A percentile compares a stretch with the other conserved stretches of the same genome.
phyloP scores from a whole-genome alignment of 1,140 invertebrate species.

The Magallana gigas region DNA sequence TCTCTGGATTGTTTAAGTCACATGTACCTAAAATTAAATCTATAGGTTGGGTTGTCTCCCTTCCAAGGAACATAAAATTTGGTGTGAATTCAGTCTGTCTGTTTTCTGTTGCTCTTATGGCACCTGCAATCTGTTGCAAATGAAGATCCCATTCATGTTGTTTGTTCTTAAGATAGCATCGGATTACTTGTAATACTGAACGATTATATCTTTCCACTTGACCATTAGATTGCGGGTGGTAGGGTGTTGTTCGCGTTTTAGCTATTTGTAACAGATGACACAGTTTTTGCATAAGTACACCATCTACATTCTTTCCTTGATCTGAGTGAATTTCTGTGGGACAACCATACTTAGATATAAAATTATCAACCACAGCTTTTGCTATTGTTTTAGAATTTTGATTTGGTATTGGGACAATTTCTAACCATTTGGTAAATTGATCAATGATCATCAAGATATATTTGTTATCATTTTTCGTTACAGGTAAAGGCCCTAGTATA shows the following conservation, averaged over 20 bases:
- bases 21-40: too few species aligned
- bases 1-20: too few species aligned
- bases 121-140: too few species aligned
- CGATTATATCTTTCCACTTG: too few species aligned
- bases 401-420: constrained; percentile 39
- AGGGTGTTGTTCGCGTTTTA: constrained; percentile 16
- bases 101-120: too few species aligned
- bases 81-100: too few species aligned
- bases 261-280: constrained; percentile 37
- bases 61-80: too few species aligned
- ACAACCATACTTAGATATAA: constrained; percentile 24
- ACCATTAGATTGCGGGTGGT: too few species aligned
- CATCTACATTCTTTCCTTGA: constrained; percentile 49
- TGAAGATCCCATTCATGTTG: too few species aligned
- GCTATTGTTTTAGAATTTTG: constrained; percentile 46
- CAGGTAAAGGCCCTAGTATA: constrained; percentile 38
- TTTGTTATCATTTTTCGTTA: constrained; percentile 28
- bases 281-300: background rate
- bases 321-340: constrained; percentile 47
- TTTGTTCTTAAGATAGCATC: too few species aligned
- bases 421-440: constrained; percentile 54
- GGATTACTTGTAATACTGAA: too few species aligned
- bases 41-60: too few species aligned
- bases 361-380: background rate
- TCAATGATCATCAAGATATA: constrained; percentile 48